Evolutionary conservation across 2,797 vertebrate genomes (phyloP), one percentile per base, ranked within the genome.

Genomic region (Syndactyla subalaris): DNA sequence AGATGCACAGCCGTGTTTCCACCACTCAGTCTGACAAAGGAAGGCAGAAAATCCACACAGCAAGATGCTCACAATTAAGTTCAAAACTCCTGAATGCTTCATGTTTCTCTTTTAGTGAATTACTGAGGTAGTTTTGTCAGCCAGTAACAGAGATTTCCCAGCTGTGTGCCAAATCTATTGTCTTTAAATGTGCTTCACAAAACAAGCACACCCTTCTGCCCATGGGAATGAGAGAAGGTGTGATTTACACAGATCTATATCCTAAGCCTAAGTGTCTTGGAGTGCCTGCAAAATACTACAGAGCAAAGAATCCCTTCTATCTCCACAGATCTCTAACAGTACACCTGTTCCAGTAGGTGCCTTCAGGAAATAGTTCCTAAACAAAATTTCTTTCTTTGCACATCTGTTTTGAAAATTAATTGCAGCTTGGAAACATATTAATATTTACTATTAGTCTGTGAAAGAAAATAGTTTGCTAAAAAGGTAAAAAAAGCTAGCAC

Each of bases 141-240:
- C 4, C 41, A 70, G 43, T 14, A 52, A 51, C 26, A 73, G 55
- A 54, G 13, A 84, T 16, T 41, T 87, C 45, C 36, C 46, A 65
- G 55, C 17, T 34, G 10, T 1, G 0, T 43, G 32, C n/a, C 34
- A 38, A 65, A 85, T 16, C 4, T 32, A 46, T 29, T 36, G 22
- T 30, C 24, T 75, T 72, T 61, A 63, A 52, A 51, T 17, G 27
- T 45, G 7, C 6, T 51, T 49, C n/a, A 12, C 11, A 23, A 65
- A 34, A 22, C 58, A 68, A 92, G 38, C n/a, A 34, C 10, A 26
- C 19, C 4, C 29, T 13, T 21, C 21, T 57, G n/a, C 29, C 68
- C 1, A 0, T 0, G 3, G 45, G 14, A 20, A 27, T 55, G 29
- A 55, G n/a, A 21, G 38, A 76, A 39, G 21, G 7, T 58, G 30